These are phyloP conservation scores for Drymodes brunneopygia DNA, from an alignment of 2,113 vertebrate species.

Conservation along the genomic window DNA sequence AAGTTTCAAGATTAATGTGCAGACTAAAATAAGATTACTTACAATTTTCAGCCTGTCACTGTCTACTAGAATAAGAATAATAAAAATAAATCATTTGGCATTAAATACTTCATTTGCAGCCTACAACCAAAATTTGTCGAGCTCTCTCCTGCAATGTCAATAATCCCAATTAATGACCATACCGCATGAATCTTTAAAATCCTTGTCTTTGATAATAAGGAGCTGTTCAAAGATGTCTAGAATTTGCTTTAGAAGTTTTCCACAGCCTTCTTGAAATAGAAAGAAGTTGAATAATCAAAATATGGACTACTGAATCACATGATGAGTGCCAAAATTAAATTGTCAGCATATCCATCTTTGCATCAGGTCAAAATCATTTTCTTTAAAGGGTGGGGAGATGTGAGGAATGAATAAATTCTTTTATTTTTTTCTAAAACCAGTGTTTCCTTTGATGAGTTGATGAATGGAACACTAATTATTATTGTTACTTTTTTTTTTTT, in stretches of 20 bases:
- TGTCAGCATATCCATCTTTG: background rate
- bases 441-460: background rate
- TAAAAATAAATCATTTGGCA: background rate
- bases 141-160: background rate
- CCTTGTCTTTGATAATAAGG: background rate
- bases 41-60: background rate
- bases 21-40: background rate
- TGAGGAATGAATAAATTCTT: background rate
- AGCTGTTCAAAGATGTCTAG: background rate
- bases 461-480: background rate
- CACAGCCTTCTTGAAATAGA: background rate
- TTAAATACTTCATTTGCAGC: background rate
- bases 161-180: background rate
- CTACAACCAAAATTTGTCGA: background rate
- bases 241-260: background rate
- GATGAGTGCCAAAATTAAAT: background rate
- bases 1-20: background rate
- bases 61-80: background rate
- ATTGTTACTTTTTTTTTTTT: fast-evolving
- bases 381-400: fast-evolving
- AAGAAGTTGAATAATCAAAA: background rate
- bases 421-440: background rate
- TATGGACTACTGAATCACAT: background rate
- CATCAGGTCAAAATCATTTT: background rate
- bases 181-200: background rate